These are phyloP conservation scores for Danio choprae DNA, from an alignment of 2,797 vertebrate genomes.

Conservation along the genomic window DNA sequence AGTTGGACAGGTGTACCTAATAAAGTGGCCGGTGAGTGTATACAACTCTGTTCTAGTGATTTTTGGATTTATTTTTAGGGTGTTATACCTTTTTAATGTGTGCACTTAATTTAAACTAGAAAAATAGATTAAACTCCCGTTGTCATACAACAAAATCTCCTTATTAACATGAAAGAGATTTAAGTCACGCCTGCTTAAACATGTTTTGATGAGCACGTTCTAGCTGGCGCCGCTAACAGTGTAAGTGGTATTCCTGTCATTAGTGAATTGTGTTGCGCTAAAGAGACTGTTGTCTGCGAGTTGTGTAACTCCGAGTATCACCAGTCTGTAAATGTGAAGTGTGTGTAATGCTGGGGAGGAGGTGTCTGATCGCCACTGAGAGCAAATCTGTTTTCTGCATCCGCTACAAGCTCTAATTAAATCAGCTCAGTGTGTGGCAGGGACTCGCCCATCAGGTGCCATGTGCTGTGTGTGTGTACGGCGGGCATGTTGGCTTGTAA, in stretches of 20 bases:
- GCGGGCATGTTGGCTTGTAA: constrained; percentile 10
- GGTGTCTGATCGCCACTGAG: constrained; percentile 61
- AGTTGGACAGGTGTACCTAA: too few species aligned
- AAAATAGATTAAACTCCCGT: too few species aligned
- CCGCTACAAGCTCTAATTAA: constrained; percentile 38
- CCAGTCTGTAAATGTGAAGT: constrained; percentile 56
- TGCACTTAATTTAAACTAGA: too few species aligned
- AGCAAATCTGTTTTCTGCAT: constrained; percentile 58
- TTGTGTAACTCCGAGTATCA: constrained; percentile 25
- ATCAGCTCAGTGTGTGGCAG: constrained; percentile 32
- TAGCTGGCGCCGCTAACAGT: background rate
- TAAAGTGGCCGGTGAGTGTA: too few species aligned
- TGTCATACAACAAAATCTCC: background rate
- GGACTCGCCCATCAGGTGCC: constrained; percentile 40
- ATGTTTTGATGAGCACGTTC: background rate
- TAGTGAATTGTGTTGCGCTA: background rate
- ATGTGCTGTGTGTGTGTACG: constrained; percentile 7
- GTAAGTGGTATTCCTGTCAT: background rate
- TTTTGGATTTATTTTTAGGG: too few species aligned
- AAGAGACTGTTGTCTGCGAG: background rate
- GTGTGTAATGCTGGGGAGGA: constrained; percentile 61
- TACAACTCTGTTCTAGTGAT: too few species aligned
- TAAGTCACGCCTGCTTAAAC: background rate
- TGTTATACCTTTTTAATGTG: too few species aligned
- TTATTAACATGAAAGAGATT: background rate